Percentiles rank a stretch among this genome's conserved stretches.
Conservation (phyloP, 2,113 vertebrate species). For the Phainopepla nitens region DNA sequence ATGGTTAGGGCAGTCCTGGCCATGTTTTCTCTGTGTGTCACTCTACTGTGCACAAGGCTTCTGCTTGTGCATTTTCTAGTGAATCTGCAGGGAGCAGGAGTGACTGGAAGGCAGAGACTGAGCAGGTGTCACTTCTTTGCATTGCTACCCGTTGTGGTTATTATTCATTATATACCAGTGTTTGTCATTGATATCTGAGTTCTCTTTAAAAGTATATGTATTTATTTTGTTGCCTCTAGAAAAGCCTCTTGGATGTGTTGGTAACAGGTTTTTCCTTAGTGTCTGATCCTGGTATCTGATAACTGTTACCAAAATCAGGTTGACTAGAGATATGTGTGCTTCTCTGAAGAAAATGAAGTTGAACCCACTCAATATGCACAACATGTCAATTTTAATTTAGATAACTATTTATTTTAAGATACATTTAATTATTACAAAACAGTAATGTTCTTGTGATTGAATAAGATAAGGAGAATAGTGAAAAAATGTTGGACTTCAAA, state of each 20-base stretch:
- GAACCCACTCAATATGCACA: background rate
- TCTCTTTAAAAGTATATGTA: background rate
- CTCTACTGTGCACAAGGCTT: background rate
- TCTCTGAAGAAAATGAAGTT: background rate
- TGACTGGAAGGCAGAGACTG: background rate
- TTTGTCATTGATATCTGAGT: background rate
- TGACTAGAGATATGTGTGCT: background rate
- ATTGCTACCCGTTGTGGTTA: fast-evolving
- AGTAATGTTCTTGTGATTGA: background rate
- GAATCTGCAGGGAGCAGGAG: background rate
- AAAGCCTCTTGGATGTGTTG: background rate
- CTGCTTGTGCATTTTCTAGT: background rate
- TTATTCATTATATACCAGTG: background rate
- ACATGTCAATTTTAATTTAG: background rate
- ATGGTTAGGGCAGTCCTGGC: background rate
- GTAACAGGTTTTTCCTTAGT: background rate
- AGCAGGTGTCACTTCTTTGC: background rate
- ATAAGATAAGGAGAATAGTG: background rate
- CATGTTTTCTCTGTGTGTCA: fast-evolving
- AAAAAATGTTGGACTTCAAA: background rate
- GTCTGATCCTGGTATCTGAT: background rate
- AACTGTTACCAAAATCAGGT: background rate
- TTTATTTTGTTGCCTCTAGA: background rate
- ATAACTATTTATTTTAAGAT: background rate
- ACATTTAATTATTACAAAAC: background rate